phyloP scores from a whole-genome alignment of 2,888 invertebrate species.

The Tipula helvola region DNA sequence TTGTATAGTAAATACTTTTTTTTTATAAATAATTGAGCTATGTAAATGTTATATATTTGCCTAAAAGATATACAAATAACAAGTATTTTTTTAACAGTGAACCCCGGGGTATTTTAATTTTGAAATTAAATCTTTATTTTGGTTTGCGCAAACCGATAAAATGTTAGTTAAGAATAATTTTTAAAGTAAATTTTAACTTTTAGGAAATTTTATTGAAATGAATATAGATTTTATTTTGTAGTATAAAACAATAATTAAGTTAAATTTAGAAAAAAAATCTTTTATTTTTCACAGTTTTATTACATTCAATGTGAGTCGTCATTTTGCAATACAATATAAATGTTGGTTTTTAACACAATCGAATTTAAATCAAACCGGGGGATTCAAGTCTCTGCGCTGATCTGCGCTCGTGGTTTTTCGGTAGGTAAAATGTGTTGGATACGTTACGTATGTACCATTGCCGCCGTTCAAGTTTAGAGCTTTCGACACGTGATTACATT shows the following conservation, averaged over 20 bases:
- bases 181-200: not conserved
- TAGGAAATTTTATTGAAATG: not conserved
- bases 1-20: not conserved
- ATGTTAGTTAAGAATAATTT: not conserved
- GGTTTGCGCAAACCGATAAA: not conserved
- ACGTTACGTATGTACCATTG: too few relatives aligned
- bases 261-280: not conserved
- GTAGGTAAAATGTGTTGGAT: too few relatives aligned
- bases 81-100: not conserved
- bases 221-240: not conserved
- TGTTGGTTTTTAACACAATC: too few relatives aligned
- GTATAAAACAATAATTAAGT: not conserved
- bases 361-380: too few relatives aligned
- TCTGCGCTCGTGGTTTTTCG: too few relatives aligned
- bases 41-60: slow-evolving; percentile 4
- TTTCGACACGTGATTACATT: too few relatives aligned
- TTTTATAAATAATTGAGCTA: not conserved
- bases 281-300: not conserved
- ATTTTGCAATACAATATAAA: too few relatives aligned
- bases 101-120: not conserved
- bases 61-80: not conserved
- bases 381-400: too few relatives aligned
- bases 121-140: not conserved
- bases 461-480: too few relatives aligned
- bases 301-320: too few relatives aligned